Evolutionary conservation across 2,888 invertebrate species (phyloP), one percentile per base, ranked within the genome.

Genomic region (Diabrotica balteata): DNA sequence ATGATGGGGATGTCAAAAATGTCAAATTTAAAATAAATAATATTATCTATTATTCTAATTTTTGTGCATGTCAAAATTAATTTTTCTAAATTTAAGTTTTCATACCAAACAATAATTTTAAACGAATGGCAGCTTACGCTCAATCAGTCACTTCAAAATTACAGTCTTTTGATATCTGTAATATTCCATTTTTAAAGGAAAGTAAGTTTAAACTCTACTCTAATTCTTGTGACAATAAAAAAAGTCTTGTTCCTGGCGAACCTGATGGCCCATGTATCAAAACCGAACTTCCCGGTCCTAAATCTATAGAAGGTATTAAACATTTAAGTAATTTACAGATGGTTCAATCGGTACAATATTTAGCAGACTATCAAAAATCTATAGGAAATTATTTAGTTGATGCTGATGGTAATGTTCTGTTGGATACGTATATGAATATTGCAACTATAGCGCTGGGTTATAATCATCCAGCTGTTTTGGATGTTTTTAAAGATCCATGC

Each of bases 351-450:
- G 91, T 95, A 1, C 93, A 96, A 86, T 84, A 97, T 57, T 97
- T 98, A 84, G 94, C 90, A 10, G 94, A 99, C 85, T 98, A 96
- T 85, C 93, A 96, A 75, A 92, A 92, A 82, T 94, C 96, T 7
- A 83, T 90, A 63, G 99, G 98, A 54, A 99, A 99, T 85, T 99
- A 98, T 84, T 86, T 98, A 72, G 91, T 92, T n/a, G 99, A 99
- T 84, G 97, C 93, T 5, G 98, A 99, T 84, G 97, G 93, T 7
- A 97, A 97, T 81, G 85, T 89, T 8, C 87, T 97, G 74, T 88
- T 98, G 75, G 98, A 99, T 84, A 88, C 95, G n/a, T 98, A 91
- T 83, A 96, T 94, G 63, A 98, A 98, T 88, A 95, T 96, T 78
- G 93, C 95, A 0, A 94, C 95, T 0, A 84, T 95, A 73, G 95